phyloP scores from a whole-genome alignment of 2,113 vertebrate genomes.

The Podarcis raffonei region DNA sequence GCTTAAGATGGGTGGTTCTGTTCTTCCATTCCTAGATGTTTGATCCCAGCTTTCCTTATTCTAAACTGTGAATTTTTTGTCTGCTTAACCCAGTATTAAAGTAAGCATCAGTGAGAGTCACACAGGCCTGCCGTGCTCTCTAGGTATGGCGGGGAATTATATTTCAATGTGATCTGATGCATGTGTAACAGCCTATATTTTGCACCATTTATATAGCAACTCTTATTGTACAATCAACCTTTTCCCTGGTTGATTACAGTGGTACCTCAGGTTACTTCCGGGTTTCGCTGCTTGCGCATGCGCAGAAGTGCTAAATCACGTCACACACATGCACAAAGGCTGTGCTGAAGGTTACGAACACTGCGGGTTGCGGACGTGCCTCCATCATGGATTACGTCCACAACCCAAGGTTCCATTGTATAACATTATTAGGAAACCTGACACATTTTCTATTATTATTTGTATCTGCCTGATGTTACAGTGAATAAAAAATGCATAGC shows the following conservation, averaged over 20 bases:
- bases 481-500: not conserved
- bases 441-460: no score
- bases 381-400: no score
- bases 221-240: not conserved
- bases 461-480: not conserved
- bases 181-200: not conserved
- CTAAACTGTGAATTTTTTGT: not conserved
- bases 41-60: not conserved
- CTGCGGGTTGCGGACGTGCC: no score
- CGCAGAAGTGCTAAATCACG: no score
- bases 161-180: not conserved
- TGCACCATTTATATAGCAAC: not conserved
- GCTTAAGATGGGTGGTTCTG: not conserved
- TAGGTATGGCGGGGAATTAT: not conserved
- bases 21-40: not conserved
- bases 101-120: not conserved
- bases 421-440: not conserved
- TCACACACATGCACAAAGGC: no score
- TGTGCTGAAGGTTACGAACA: no score
- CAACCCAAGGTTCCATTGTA: no score
- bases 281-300: no score
- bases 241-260: not conserved
- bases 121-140: no score
- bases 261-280: no score
- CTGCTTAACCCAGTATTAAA: rapidly evolving